Base-by-base conservation (phyloP, 2,888 invertebrate species). In the Epinotia nisella region DNA sequence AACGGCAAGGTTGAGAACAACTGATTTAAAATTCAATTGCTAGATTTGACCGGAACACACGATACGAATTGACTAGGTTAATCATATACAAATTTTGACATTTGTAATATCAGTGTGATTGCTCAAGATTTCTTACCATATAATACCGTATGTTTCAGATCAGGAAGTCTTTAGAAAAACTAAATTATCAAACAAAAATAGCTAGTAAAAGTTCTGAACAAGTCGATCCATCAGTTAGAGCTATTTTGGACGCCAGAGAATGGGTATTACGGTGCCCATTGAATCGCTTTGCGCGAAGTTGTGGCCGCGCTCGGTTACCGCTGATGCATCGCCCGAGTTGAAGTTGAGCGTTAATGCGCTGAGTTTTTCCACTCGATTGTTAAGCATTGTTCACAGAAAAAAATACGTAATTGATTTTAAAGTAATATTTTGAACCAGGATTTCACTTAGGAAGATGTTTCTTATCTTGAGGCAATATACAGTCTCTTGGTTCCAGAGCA, bases 261-360 rank as follows among this genome's bases (percentile, higher is more conserved):
- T 58, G 45, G 45, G 45, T 45, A 45, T 15, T 13, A 15, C 15
- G 45, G 45, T 41, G 13, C 41, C 45, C 13, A 45, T 45, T 45
- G 45, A 45, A 51, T 7, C 11, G 45, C 45, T 21, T 58, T 39
- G 21, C 53, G 24, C n/a, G 5, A 61, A 71, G 15, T 70, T 45
- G 35, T 19, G 58, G 51, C 17, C 29, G 51, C 39, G 59, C 59
- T 45, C 51, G 58, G 70, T 65, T 71, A 15, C 35, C 19, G 24
- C 65, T 71, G 71, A 65, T 59, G 71, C 71, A 71, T 71, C 65
- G 59, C 17, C 13, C 21, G 59, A 71, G 59, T 65, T 1, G 15
- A 59, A 45, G 51, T 60, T 53, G 56, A n/a, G 7, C 15, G 64
- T 35, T 35, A 64, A 64, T 39, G 64, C 41, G 49, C 17, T 13